Base-by-base conservation (phyloP, 1,140 invertebrate species). In the Philaenus spumarius region DNA sequence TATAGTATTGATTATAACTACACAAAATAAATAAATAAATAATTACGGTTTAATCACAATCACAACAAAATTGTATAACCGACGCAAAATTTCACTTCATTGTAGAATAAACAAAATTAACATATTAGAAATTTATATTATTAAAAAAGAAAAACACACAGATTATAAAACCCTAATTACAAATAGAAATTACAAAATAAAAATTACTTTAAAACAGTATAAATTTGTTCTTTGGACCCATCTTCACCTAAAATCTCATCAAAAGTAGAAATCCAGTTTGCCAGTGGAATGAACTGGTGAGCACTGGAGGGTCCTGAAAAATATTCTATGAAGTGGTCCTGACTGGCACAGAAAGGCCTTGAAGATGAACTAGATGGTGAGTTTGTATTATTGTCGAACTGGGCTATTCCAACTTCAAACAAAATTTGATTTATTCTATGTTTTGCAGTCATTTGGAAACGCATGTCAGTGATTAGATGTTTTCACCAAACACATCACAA, bases 401-500 rank as follows among this genome's bases (percentile, higher is more conserved):
- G 11, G 7, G 19, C 22, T 23, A 47, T 47, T 20, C 45, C 20
- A 47, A 47, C 26, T 22, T 47, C 45, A 23, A 47, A 47, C 22
- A 47, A 22, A 47, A 47, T 23, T 47, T 47, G 45, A 22, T 47
- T 19, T 4, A 47, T 47, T 9, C 45, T 9, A 47, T 47, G 45
- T 22, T 47, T 47, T 47, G 45, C 45, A 12, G 26, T 22, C 45
- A 47, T 47, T 47, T 22, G 45, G 3, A 23, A 47, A 3, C 45
- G 9, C 5, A 22, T 9, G 15, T 47, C 45, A 5, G 45, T 11
- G 9, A 47, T 6, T 19, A 19, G 6, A 47, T 23, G 26, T 47
- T 47, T 47, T 47, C 45, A 9, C 17, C 45, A 23, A 47, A 47
- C 7, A 47, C 19, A 22, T 47, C 45, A n/a, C 45, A 47, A n/a